A percentile compares a stretch with the other conserved stretches of the same genome.
Conservation (phyloP, 2,888 invertebrate genomes). For the Epicampocera succincta region DNA sequence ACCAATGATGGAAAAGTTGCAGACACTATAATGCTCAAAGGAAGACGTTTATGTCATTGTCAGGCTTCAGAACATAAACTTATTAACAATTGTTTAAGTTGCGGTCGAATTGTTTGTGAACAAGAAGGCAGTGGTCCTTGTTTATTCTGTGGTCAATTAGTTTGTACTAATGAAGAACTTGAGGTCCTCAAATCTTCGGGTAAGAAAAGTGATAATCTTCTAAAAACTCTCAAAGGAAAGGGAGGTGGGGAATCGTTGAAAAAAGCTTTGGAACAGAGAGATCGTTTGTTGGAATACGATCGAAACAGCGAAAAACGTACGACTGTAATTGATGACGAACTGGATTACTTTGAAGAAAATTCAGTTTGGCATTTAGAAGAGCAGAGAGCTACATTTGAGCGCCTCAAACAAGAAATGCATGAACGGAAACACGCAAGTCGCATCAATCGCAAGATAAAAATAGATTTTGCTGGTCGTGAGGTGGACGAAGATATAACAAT, state of each 20-base stretch:
- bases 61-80: slow-evolving; percentile 94
- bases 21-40: slow-evolving; percentile 85
- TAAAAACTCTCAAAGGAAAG: slow-evolving; percentile 85
- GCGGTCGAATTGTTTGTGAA: slow-evolving; percentile 96
- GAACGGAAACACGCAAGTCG: slow-evolving; percentile 87
- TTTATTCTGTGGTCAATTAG: slow-evolving; percentile 93
- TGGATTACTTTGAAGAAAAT: slow-evolving; percentile 93
- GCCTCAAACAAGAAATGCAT: slow-evolving; percentile 86
- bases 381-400: slow-evolving; percentile 86
- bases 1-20: slow-evolving; percentile 86
- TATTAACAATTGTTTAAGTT: slow-evolving; percentile 95
- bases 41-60: slow-evolving; percentile 94
- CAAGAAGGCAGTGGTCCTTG: slow-evolving; percentile 99
- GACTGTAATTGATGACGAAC: slow-evolving; percentile 89
- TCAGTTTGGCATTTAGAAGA: slow-evolving; percentile 91
- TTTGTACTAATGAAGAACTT: slow-evolving; percentile 89
- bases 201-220: slow-evolving; percentile 86
- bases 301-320: slow-evolving; percentile 85
- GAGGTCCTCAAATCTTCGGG: slow-evolving; percentile 85
- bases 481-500: slow-evolving; percentile 82
- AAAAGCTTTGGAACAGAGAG: slow-evolving; percentile 89
- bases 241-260: slow-evolving; percentile 88
- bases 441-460: slow-evolving; percentile 86
- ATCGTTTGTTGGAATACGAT: slow-evolving; percentile 92
- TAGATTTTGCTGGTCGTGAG: slow-evolving; percentile 89